These are phyloP conservation scores for Ichneumon xanthorius DNA, from an alignment of 2,888 invertebrate species.

Conservation along the genomic window DNA sequence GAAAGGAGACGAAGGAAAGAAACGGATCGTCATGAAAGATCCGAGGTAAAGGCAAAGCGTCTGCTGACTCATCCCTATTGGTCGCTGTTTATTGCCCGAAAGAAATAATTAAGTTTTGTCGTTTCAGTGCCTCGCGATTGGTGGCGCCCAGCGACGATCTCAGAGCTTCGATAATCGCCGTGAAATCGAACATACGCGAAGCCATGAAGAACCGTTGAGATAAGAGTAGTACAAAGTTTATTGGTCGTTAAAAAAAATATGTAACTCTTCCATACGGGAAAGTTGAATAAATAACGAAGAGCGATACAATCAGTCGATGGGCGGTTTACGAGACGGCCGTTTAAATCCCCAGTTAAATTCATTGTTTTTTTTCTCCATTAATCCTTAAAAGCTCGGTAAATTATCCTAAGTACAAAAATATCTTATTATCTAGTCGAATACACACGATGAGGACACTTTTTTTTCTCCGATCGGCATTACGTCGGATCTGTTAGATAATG, in stretches of 20 bases:
- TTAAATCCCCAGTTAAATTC: constrained; percentile 10
- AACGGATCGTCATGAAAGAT: constrained; percentile 79
- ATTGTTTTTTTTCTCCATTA: constrained; percentile 23
- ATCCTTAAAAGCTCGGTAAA: constrained; percentile 31
- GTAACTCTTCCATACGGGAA: constrained; percentile 44
- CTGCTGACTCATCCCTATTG: neutral
- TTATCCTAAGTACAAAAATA: constrained; percentile 48
- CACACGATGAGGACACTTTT: constrained; percentile 39
- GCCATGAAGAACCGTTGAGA: constrained; percentile 74
- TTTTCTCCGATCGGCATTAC: neutral
- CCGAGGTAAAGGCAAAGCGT: constrained; percentile 72
- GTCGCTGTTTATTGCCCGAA: neutral
- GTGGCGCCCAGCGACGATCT: constrained; percentile 77
- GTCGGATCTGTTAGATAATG: constrained; percentile 73
- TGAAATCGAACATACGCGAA: constrained; percentile 77
- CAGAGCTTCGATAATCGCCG: constrained; percentile 75
- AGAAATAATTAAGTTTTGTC: neutral
- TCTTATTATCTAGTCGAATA: constrained; percentile 3
- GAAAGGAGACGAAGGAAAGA: constrained; percentile 71
- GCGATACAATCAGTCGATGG: constrained; percentile 60
- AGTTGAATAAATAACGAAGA: constrained; percentile 56
- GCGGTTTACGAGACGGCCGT: constrained; percentile 28
- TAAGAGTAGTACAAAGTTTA: constrained; percentile 59
- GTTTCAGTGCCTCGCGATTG: constrained; percentile 75
- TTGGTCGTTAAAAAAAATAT: constrained; percentile 50